Conservation (phyloP, 2,797 vertebrate species). For the Myiothlypis chrysogaster region DNA sequence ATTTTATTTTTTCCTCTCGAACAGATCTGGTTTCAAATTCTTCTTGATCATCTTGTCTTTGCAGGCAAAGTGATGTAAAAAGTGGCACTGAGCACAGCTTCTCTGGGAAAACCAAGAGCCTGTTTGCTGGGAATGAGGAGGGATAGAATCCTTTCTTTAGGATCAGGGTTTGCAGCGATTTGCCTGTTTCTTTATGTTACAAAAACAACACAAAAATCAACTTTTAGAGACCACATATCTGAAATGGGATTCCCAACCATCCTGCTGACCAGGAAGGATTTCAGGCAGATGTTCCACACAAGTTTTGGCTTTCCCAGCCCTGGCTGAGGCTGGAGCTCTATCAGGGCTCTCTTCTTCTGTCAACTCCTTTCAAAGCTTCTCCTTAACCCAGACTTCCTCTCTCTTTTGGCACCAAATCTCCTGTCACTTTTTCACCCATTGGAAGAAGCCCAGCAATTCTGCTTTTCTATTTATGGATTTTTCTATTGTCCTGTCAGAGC, state of each 20-base stretch:
- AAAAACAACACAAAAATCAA: background rate
- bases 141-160: background rate
- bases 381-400: background rate
- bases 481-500: conserved; percentile 31
- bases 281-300: background rate
- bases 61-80: background rate
- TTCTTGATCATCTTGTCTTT: conserved; percentile 6
- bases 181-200: background rate
- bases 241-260: background rate
- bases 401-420: background rate
- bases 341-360: background rate
- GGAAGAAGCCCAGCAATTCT: background rate
- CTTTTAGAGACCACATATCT: background rate
- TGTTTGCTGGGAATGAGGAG: background rate
- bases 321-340: background rate
- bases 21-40: background rate
- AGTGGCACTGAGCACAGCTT: background rate
- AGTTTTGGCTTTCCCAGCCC: background rate
- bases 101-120: background rate
- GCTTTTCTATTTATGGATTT: background rate
- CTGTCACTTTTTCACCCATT: background rate
- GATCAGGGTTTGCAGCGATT: background rate
- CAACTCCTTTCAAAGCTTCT: background rate
- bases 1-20: background rate
- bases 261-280: background rate